Conservation (phyloP, 2,113 vertebrate genomes). For the Orthochromis indermauri region DNA sequence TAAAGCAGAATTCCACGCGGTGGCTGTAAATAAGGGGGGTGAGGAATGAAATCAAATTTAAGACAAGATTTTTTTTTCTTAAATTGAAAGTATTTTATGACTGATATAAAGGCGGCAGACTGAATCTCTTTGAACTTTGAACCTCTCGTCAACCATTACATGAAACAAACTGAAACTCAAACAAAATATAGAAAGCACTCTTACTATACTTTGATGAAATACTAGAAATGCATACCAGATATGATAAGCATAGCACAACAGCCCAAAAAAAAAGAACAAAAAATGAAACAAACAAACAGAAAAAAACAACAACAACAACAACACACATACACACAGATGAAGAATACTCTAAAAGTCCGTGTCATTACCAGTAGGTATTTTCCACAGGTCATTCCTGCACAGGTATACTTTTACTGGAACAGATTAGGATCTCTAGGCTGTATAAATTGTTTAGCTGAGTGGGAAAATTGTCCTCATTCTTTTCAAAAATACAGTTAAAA, state of each 20-base stretch:
- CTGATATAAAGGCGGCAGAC: neutral
- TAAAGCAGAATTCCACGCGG: conserved; percentile 95
- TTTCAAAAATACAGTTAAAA: neutral
- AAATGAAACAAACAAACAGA: neutral
- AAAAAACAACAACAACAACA: neutral
- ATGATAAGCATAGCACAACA: neutral
- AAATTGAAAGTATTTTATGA: neutral
- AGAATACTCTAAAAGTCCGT: neutral
- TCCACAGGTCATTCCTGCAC: neutral
- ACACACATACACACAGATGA: neutral
- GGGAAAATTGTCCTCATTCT: neutral
- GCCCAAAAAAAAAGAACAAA: neutral
- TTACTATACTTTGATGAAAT: neutral
- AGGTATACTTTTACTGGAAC: neutral
- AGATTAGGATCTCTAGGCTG: neutral
- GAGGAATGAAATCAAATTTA: neutral
- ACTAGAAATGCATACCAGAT: neutral
- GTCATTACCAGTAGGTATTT: neutral
- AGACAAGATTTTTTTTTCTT: neutral
- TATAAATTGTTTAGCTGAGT: neutral
- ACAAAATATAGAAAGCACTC: neutral
- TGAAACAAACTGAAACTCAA: neutral
- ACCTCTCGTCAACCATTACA: neutral
- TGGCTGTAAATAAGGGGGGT: conserved; percentile 70
- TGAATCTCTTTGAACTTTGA: neutral